Conservation (phyloP, 2,888 invertebrate species). For the Pandemis heparana region DNA sequence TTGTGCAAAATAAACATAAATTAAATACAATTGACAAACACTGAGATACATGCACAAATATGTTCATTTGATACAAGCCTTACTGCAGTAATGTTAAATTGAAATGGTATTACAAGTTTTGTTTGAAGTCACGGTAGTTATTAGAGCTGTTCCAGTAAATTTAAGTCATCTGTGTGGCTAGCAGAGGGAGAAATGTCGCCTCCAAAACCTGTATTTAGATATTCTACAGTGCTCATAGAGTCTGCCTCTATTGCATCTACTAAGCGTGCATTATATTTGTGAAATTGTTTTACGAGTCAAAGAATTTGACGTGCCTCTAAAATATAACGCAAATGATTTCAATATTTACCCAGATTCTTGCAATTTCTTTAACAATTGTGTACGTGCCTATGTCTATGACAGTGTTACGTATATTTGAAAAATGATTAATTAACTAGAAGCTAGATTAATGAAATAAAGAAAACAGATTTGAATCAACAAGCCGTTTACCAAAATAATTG, state of each 20-base stretch:
- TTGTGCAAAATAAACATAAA: too few relatives aligned
- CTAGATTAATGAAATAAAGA: too few relatives aligned
- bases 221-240: background rate
- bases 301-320: background rate
- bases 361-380: too few relatives aligned
- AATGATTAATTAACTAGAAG: too few relatives aligned
- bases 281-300: background rate
- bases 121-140: background rate
- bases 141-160: conserved; percentile 4
- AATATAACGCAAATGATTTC: background rate
- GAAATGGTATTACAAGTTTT: conserved; percentile 13
- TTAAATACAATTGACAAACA: too few relatives aligned
- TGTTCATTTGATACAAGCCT: conserved; percentile 10
- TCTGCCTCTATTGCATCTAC: conserved; percentile 11
- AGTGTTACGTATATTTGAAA: too few relatives aligned
- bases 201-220: conserved; percentile 21
- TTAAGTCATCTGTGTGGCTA: conserved; percentile 5
- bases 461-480: too few relatives aligned
- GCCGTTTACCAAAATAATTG: too few relatives aligned
- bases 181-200: conserved; percentile 20
- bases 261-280: background rate
- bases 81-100: conserved; percentile 6
- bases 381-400: too few relatives aligned
- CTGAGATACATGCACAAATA: too few relatives aligned
- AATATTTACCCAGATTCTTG: too few relatives aligned